These are phyloP conservation scores for Ips nitidus DNA, from an alignment of 1,140 invertebrate genomes.

Conservation along the genomic window DNA sequence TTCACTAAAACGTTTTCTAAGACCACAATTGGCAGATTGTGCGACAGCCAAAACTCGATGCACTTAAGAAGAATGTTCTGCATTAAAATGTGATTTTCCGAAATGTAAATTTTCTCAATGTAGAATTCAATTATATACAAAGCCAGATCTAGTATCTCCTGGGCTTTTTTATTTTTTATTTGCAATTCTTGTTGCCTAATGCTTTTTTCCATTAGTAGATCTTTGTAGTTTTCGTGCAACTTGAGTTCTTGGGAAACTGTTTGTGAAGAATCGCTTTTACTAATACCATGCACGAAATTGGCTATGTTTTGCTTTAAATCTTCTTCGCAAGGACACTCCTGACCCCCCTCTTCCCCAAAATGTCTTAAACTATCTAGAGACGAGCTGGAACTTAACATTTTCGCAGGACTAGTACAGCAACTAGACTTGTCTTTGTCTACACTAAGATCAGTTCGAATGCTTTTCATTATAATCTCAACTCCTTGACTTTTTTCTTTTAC, in stretches of 20 bases:
- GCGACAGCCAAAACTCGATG: constrained; percentile 54
- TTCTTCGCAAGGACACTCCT: constrained; percentile 49
- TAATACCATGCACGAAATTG: constrained; percentile 48
- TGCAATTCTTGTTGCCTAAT: constrained; percentile 35
- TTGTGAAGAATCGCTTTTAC: constrained; percentile 41
- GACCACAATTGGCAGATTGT: constrained; percentile 51
- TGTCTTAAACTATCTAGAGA: constrained; percentile 50
- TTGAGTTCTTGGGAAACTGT: constrained; percentile 1
- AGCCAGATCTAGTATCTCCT: constrained; percentile 46
- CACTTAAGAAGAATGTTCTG: constrained; percentile 52
- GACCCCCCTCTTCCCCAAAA: constrained; percentile 50
- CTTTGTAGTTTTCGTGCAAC: constrained; percentile 26
- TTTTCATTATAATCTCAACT: constrained; percentile 42
- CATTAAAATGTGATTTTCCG: constrained; percentile 53
- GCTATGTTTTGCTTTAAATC: constrained; percentile 48
- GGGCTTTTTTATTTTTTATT: constrained; percentile 43
- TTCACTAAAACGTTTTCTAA: constrained; percentile 53
- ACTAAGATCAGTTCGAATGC: constrained; percentile 40
- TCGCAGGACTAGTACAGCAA: constrained; percentile 42
- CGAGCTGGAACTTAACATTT: constrained; percentile 48
- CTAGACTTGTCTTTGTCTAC: constrained; percentile 39
- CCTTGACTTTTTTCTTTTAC: constrained; percentile 40
- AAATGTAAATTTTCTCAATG: constrained; percentile 47
- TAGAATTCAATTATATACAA: constrained; percentile 49
- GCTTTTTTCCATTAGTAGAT: constrained; percentile 24